phyloP scores from a whole-genome alignment of 2,113 vertebrate genomes.

The Burhinus bistriatus region DNA sequence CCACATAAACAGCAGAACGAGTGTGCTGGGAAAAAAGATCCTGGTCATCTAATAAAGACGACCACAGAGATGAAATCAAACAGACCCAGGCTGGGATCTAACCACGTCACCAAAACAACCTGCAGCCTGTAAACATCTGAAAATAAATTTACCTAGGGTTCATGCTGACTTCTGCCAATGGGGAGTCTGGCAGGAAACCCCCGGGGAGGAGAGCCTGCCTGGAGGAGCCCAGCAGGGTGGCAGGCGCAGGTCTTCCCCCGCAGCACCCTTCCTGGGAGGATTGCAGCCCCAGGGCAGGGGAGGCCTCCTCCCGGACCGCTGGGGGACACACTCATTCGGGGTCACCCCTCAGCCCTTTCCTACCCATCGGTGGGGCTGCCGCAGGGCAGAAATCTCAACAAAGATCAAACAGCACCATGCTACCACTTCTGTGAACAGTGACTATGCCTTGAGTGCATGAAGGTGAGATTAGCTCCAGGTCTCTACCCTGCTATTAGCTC shows the following conservation, averaged over 20 bases:
- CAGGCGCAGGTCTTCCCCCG: neutral
- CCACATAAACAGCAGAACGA: neutral
- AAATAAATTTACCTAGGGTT: neutral
- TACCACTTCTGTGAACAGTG: neutral
- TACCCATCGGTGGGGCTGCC: neutral
- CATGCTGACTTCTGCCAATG: neutral
- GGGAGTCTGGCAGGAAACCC: neutral
- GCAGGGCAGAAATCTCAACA: neutral
- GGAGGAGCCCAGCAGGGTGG: neutral
- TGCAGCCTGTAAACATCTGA: neutral
- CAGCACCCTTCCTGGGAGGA: too few relatives aligned
- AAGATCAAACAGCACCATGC: neutral
- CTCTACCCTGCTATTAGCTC: neutral
- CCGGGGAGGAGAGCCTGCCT: fast-evolving
- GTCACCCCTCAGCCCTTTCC: neutral
- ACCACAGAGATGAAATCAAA: neutral
- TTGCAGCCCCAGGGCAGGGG: fast-evolving
- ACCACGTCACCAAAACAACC: neutral
- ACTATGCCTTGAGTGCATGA: neutral
- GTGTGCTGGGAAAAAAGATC: neutral
- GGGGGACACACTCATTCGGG: neutral
- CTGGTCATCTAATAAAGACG: neutral
- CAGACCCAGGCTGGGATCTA: neutral
- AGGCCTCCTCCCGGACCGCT: neutral
- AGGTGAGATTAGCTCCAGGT: neutral